Conservation (phyloP, 2,113 vertebrate species). For the Ophiodon elongatus region DNA sequence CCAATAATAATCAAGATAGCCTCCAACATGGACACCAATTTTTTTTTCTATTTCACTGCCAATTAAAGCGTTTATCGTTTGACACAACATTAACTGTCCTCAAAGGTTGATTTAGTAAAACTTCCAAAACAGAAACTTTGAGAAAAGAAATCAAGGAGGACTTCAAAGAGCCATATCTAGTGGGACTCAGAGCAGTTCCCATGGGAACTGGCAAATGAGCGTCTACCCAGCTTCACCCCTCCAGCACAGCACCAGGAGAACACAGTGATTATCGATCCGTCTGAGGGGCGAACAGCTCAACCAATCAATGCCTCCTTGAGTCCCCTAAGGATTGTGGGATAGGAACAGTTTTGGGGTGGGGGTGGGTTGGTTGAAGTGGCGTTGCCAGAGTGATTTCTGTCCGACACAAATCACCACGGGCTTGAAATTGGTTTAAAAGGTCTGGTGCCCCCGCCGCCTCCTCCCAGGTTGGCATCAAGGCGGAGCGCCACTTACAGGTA, state of each 20-base stretch:
- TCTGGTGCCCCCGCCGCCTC: constrained; percentile 29
- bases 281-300: constrained; percentile 76
- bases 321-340: constrained; percentile 70
- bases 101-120: constrained; percentile 58
- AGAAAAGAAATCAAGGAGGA: constrained; percentile 26
- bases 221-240: constrained; percentile 55
- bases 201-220: constrained; percentile 79
- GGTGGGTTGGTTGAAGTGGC: constrained; percentile 33
- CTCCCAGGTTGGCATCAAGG: constrained; percentile 33
- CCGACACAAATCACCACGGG: constrained; percentile 67
- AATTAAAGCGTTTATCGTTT: constrained; percentile 49
- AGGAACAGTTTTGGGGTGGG: constrained; percentile 11
- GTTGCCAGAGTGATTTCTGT: constrained; percentile 70
- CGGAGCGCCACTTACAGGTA: constrained; percentile 53
- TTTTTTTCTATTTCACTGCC: constrained; percentile 19
- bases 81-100: constrained; percentile 44
- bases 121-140: constrained; percentile 59
- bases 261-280: constrained; percentile 81
- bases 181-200: constrained; percentile 70
- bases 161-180: constrained; percentile 55
- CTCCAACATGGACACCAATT: constrained; percentile 7
- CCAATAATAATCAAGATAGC: constrained; percentile 54
- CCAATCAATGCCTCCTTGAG: constrained; percentile 82
- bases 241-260: constrained; percentile 63
- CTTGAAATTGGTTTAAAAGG: constrained; percentile 74